Percentiles rank a stretch among this genome's conserved stretches.
Evolutionary conservation across 1,140 invertebrate genomes (phyloP).

Genomic region (Xylocopa sonorina): DNA sequence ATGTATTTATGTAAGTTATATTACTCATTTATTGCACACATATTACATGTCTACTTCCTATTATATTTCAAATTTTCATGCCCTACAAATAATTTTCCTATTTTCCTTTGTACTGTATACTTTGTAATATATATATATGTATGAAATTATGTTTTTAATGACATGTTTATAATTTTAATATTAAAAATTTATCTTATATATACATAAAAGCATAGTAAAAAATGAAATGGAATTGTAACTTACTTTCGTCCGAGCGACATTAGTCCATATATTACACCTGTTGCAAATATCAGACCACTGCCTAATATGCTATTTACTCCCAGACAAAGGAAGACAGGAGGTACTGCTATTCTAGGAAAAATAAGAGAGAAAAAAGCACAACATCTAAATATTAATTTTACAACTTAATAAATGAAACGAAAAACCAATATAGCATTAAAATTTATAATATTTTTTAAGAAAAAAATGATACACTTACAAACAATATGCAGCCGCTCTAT

Average conservation of each 20-base stretch:
- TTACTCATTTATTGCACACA: no score
- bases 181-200: conserved; percentile 14
- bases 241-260: conserved; percentile 96
- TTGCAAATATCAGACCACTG: conserved; percentile 92
- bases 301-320: conserved; percentile 91
- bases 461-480: conserved; percentile 85
- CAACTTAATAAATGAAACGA: background rate
- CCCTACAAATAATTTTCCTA: no score
- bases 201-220: no score
- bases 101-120: no score
- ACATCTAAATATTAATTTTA: conserved; percentile 19
- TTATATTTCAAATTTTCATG: no score
- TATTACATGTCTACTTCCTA: no score
- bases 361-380: conserved; percentile 55
- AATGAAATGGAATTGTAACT: conserved; percentile 80
- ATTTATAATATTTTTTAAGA: background rate
- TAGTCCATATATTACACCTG: conserved; percentile 95
- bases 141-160: background rate
- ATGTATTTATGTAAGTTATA: background rate
- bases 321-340: conserved; percentile 90
- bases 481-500: conserved; percentile 93
- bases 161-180: background rate
- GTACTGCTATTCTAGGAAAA: conserved; percentile 87
- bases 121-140: background rate
- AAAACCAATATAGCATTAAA: background rate